Evolutionary conservation across 2,113 vertebrate species (phyloP).

Genomic region (Pleuronectes platessa): DNA sequence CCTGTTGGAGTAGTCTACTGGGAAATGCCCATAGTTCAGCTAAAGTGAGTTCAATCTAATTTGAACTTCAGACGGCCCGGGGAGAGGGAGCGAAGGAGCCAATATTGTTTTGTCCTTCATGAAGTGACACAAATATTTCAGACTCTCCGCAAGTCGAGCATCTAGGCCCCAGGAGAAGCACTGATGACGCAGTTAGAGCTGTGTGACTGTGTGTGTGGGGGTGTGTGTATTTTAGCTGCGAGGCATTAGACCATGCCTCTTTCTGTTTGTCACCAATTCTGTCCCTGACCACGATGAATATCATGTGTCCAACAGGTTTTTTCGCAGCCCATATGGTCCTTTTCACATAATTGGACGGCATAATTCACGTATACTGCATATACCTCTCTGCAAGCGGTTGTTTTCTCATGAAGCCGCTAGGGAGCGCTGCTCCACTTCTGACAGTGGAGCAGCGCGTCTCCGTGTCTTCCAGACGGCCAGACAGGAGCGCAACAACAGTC

Average conservation of each 20-base stretch:
- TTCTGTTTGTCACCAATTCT: conserved; percentile 20
- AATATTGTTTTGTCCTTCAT: conserved; percentile 63
- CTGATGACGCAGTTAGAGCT: conserved; percentile 19
- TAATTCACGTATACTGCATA: conserved; percentile 39
- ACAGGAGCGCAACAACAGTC: conserved; percentile 61
- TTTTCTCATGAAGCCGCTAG: conserved; percentile 22
- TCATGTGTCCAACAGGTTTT: conserved; percentile 41
- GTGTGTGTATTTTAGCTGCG: background rate
- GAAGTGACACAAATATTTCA: conserved; percentile 56
- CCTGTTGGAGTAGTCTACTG: conserved; percentile 60
- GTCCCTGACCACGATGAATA: conserved; percentile 19
- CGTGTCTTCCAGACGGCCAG: conserved; percentile 46
- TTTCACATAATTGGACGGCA: conserved; percentile 43
- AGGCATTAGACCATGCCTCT: background rate
- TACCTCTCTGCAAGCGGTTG: background rate
- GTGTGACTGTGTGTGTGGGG: conserved; percentile 9
- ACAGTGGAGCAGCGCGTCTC: conserved; percentile 4
- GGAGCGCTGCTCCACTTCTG: conserved; percentile 67
- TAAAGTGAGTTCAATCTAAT: conserved; percentile 74
- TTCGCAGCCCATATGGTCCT: conserved; percentile 44
- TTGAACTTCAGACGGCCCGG: conserved; percentile 61
- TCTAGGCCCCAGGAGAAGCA: conserved; percentile 10
- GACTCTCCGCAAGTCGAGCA: conserved; percentile 14
- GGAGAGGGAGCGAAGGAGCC: background rate
- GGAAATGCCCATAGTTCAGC: conserved; percentile 64